Percentiles rank a stretch among this genome's conserved stretches.
phyloP scores from a whole-genome alignment of 2,113 vertebrate species.

The Noctilio leporinus region DNA sequence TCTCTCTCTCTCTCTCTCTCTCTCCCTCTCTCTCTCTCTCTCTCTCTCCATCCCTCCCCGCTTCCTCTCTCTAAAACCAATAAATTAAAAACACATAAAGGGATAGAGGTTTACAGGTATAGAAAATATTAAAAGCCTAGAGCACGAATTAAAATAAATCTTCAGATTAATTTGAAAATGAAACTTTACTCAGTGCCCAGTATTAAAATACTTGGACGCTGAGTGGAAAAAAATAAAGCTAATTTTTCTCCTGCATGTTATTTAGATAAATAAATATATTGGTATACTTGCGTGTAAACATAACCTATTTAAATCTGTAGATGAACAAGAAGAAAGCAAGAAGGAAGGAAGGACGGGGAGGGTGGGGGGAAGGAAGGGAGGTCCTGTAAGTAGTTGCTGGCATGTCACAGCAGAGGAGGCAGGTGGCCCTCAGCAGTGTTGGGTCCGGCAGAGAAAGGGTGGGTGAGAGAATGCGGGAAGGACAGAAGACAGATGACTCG shows the following conservation, averaged over 20 bases:
- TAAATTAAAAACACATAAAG: neutral
- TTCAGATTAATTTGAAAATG: neutral
- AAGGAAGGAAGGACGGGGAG: neutral
- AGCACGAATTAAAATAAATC: neutral
- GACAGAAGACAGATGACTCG: neutral
- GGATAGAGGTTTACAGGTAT: neutral
- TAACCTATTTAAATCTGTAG: neutral
- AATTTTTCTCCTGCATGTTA: neutral
- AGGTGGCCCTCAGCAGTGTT: fast-evolving
- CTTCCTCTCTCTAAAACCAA: neutral
- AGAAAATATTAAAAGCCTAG: neutral
- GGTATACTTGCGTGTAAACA: neutral
- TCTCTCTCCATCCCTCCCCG: too few species aligned
- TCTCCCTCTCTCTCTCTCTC: too few species aligned
- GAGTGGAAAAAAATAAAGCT: neutral
- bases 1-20: too few species aligned
- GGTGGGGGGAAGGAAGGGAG: neutral
- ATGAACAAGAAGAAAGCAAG: neutral
- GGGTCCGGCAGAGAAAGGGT: neutral
- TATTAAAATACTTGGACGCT: neutral
- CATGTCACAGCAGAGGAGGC: fast-evolving
- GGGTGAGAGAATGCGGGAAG: neutral
- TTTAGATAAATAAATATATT: neutral
- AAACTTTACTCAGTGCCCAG: neutral
- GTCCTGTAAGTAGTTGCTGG: fast-evolving